A percentile compares a stretch with the other conserved stretches of the same genome.
Evolutionary conservation across 2,888 invertebrate species (phyloP).

Genomic region (Craniophora ligustri): DNA sequence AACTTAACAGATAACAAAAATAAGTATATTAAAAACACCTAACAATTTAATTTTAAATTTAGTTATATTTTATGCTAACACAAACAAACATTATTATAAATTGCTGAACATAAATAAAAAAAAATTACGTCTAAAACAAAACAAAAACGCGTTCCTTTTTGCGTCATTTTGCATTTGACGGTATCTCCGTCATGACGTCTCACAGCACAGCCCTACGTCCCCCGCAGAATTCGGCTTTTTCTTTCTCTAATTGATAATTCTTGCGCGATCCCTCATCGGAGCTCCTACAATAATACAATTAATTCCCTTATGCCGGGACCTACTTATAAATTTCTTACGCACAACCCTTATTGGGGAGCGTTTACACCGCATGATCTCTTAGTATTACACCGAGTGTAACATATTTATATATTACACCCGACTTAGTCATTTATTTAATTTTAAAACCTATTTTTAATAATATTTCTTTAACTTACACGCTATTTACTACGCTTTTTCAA

Average conservation of each 20-base stretch:
- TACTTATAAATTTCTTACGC: conserved; percentile 81
- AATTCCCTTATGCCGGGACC: conserved; percentile 83
- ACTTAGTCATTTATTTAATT: too few species aligned
- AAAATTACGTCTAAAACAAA: too few species aligned
- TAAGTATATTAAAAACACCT: too few species aligned
- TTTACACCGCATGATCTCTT: conserved; percentile 54
- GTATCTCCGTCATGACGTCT: conserved; percentile 1
- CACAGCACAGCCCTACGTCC: conserved; percentile 51
- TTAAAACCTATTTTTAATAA: too few species aligned
- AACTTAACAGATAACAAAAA: too few species aligned
- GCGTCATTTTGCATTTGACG: neutral
- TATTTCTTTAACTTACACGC: neutral
- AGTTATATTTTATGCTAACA: neutral
- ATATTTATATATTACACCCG: too few species aligned
- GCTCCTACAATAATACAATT: conserved; percentile 86
- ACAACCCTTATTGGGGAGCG: conserved; percentile 68
- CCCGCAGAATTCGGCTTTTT: conserved; percentile 63
- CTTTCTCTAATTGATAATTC: conserved; percentile 88
- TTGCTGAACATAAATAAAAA: neutral
- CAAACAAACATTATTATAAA: neutral
- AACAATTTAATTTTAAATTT: neutral
- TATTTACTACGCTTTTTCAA: neutral
- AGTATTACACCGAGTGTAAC: neutral
- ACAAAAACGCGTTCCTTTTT: neutral
- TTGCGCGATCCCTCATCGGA: conserved; percentile 83